A percentile compares a stretch with the other conserved stretches of the same genome.
These are phyloP conservation scores for Gallinago nigripennis DNA, from an alignment of 2,797 vertebrate genomes.

Conservation along the genomic window DNA sequence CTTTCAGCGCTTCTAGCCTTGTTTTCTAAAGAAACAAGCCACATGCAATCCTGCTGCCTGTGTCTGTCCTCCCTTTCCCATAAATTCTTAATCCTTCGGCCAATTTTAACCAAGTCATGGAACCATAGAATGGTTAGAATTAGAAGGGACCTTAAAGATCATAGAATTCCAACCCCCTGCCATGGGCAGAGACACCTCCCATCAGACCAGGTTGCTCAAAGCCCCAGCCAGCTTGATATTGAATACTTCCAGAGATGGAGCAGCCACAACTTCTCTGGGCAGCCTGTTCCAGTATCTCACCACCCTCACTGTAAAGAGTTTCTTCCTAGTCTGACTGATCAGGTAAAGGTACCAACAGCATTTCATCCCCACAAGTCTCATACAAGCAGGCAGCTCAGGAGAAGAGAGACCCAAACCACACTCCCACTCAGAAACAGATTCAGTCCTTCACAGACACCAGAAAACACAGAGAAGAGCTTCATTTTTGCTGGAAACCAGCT, in stretches of 20 bases:
- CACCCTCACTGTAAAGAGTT: too few species aligned
- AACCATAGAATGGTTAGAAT: too few species aligned
- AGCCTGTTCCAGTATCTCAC: too few species aligned
- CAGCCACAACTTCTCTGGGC: too few species aligned
- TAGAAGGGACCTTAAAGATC: too few species aligned
- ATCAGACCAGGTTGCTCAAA: too few species aligned
- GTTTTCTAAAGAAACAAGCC: not conserved
- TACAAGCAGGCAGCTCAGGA: not conserved
- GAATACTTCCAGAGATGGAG: too few species aligned
- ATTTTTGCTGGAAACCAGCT: not conserved
- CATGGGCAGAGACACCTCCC: too few species aligned
- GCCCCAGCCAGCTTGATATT: too few species aligned
- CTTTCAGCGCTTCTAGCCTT: not conserved
- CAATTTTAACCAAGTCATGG: not conserved
- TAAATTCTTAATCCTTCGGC: not conserved
- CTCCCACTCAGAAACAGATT: not conserved
- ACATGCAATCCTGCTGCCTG: not conserved
- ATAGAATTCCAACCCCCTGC: too few species aligned
- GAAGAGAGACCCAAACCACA: not conserved
- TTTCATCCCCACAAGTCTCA: not conserved
- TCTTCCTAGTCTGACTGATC: not conserved
- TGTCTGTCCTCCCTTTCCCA: not conserved
- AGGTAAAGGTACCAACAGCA: accelerated
- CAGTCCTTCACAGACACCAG: not conserved
- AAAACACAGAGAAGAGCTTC: accelerated